These are phyloP conservation scores for Lamellibrachia satsuma DNA, from an alignment of 2,888 invertebrate genomes.

Conservation along the genomic window DNA sequence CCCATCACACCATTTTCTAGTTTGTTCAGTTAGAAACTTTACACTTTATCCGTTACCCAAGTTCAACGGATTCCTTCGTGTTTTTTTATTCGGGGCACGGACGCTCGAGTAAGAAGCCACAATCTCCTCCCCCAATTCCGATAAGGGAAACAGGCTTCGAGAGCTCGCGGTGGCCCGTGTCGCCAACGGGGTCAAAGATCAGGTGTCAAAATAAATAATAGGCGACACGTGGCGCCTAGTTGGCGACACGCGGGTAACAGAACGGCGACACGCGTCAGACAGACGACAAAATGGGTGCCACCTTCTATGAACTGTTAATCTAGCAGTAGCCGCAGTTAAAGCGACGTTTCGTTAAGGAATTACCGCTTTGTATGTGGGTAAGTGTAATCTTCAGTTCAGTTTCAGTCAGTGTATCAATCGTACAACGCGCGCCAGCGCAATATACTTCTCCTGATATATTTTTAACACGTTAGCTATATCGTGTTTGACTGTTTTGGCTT, in stretches of 20 bases:
- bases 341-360: too few species aligned
- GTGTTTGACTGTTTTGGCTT: too few species aligned
- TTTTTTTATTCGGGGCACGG: background rate
- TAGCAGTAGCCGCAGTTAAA: background rate
- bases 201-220: background rate
- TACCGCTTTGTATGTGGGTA: too few species aligned
- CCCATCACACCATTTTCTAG: constrained; percentile 41
- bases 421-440: too few species aligned
- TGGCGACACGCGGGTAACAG: background rate
- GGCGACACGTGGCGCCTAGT: constrained; percentile 9
- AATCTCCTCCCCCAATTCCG: background rate
- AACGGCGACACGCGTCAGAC: constrained; percentile 31
- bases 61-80: background rate
- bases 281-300: background rate
- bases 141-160: background rate
- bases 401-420: too few species aligned
- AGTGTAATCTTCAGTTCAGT: too few species aligned
- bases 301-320: background rate
- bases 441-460: too few species aligned
- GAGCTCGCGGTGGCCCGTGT: background rate
- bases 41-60: background rate
- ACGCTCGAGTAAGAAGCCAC: background rate
- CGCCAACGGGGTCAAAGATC: background rate
- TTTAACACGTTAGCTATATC: too few species aligned
- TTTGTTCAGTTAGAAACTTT: background rate